Conservation (phyloP, 2,113 vertebrate genomes). For the Nothocercus nigrocapillus region DNA sequence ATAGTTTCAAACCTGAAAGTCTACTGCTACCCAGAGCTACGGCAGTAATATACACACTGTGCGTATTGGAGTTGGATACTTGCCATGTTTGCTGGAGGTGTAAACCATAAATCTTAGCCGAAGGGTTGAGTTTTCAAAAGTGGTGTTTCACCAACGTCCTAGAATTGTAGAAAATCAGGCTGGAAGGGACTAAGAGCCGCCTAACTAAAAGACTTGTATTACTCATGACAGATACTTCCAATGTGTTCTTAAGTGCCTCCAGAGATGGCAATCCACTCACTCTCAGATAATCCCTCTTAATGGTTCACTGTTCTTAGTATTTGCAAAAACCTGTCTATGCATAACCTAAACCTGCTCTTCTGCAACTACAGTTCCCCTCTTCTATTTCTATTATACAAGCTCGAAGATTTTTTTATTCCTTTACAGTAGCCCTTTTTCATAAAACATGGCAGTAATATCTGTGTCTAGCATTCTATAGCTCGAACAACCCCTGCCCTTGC, state of each 20-base stretch:
- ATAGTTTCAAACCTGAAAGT: neutral
- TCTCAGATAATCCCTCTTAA: neutral
- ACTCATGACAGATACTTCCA: neutral
- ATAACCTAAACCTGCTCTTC: neutral
- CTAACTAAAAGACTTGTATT: neutral
- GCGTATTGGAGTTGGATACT: neutral
- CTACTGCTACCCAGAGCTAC: conserved; percentile 22
- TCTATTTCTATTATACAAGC: neutral
- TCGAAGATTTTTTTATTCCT: neutral
- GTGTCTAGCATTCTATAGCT: neutral
- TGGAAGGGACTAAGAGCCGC: neutral
- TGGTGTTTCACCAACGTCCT: neutral
- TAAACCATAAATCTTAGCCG: neutral
- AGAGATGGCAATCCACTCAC: neutral
- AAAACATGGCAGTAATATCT: neutral
- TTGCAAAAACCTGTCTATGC: neutral
- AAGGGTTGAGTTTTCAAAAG: neutral
- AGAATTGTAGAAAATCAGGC: neutral
- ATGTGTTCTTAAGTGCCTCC: neutral
- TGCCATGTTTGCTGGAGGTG: neutral
- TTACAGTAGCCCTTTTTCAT: neutral
- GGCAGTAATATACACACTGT: neutral
- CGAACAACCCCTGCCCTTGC: neutral
- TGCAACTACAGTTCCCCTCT: neutral
- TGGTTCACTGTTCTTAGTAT: neutral